phyloP scores from a whole-genome alignment of 2,888 invertebrate genomes.

The Fragum whitleyi region DNA sequence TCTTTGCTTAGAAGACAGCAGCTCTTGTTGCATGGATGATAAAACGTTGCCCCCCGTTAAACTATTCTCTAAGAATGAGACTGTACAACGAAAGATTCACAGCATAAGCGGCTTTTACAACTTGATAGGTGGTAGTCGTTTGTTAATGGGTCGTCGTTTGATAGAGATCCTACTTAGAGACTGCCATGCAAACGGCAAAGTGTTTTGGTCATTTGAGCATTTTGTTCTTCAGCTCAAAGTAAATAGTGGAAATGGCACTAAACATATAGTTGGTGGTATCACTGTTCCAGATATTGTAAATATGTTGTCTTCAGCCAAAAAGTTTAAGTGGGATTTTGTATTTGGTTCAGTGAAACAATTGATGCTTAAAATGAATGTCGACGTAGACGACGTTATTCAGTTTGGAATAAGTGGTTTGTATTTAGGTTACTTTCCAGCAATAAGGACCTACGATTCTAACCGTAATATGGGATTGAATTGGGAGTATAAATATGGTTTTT shows the following conservation, averaged over 20 bases:
- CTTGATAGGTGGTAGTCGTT: conserved; percentile 10
- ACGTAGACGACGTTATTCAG: neutral
- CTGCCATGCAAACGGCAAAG: conserved; percentile 5
- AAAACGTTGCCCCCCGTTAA: conserved; percentile 20
- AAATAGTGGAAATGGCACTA: neutral
- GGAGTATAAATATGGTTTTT: neutral
- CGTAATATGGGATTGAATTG: conserved; percentile 8
- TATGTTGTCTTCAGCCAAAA: neutral
- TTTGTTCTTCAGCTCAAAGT: conserved; percentile 16
- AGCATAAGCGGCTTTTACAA: neutral
- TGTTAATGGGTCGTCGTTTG: conserved; percentile 6
- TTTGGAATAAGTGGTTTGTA: neutral
- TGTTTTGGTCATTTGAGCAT: neutral
- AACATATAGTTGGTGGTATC: conserved; percentile 22
- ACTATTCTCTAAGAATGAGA: conserved; percentile 26
- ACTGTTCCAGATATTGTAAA: neutral
- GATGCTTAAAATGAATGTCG: neutral
- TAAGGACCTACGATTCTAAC: conserved; percentile 3
- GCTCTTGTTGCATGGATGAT: conserved; percentile 33
- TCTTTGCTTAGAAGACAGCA: conserved; percentile 26
- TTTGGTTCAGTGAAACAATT: conserved; percentile 7
- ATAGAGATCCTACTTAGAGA: conserved; percentile 17
- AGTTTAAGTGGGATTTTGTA: neutral
- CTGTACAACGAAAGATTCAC: conserved; percentile 22
- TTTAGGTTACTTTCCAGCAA: conserved; percentile 23